Evolutionary conservation across 2,113 vertebrate species (phyloP).

Genomic region (Nettapus auritus): DNA sequence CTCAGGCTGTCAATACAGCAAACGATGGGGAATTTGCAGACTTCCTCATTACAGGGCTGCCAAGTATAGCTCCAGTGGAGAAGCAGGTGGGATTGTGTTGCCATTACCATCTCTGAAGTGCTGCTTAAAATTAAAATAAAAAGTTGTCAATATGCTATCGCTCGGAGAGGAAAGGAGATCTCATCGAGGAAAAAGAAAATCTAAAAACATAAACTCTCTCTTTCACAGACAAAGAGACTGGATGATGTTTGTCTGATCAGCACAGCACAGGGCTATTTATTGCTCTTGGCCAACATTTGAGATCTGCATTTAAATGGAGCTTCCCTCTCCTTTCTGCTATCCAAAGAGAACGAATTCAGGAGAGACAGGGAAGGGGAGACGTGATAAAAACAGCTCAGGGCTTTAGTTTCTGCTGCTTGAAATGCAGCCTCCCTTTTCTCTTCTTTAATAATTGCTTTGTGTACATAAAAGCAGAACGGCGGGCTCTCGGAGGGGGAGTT

Average conservation of each 20-base stretch:
- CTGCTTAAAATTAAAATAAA: conserved; percentile 50
- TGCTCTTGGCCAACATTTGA: conserved; percentile 33
- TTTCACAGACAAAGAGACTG: background rate
- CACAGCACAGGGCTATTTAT: conserved; percentile 16
- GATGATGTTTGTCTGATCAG: conserved; percentile 34
- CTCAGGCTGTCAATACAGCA: background rate
- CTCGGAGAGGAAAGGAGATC: conserved; percentile 11
- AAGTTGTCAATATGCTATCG: background rate
- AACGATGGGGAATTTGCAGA: conserved; percentile 37
- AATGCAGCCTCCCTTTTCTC: conserved; percentile 31
- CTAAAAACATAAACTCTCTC: background rate
- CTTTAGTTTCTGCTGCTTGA: conserved; percentile 12
- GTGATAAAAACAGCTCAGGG: background rate
- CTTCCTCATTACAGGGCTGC: conserved; percentile 43
- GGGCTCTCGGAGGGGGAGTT: background rate
- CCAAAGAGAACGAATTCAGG: conserved; percentile 19
- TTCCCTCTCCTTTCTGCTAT: background rate
- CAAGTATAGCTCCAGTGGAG: conserved; percentile 11
- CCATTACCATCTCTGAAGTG: conserved; percentile 21
- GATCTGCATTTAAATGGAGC: conserved; percentile 70
- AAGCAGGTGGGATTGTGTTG: conserved; percentile 16
- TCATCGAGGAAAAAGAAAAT: background rate
- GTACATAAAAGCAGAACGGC: background rate
- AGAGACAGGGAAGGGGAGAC: background rate
- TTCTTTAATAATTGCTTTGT: conserved; percentile 41